These are phyloP conservation scores for Cichlasoma orientale DNA, from an alignment of 2,797 vertebrate genomes.

Conservation along the genomic window DNA sequence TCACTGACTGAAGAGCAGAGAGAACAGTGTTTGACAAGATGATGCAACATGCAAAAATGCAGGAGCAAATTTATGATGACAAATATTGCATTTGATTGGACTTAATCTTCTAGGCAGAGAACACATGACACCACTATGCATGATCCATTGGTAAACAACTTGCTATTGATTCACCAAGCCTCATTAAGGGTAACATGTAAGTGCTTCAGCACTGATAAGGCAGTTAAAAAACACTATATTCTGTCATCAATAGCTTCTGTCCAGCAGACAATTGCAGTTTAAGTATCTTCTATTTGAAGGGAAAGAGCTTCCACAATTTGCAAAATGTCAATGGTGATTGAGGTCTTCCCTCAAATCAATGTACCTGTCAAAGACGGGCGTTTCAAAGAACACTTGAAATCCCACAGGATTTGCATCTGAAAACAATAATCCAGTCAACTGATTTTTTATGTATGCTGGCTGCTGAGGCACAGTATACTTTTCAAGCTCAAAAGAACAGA, in stretches of 20 bases:
- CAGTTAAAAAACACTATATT: conserved; percentile 61
- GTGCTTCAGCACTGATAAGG: conserved; percentile 37
- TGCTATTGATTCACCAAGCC: conserved; percentile 53
- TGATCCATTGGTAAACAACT: conserved; percentile 55
- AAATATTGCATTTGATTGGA: conserved; percentile 41
- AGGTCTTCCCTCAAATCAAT: conserved; percentile 69
- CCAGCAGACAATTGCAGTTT: conserved; percentile 57
- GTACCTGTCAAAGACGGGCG: conserved; percentile 35
- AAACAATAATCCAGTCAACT: conserved; percentile 67
- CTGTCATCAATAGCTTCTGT: conserved; percentile 38
- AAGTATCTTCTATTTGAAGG: conserved; percentile 55
- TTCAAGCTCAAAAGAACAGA: conserved; percentile 56
- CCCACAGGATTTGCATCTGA: conserved; percentile 67
- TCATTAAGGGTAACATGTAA: conserved; percentile 25
- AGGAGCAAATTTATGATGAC: neutral
- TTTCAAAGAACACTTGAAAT: conserved; percentile 54
- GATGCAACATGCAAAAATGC: conserved; percentile 1
- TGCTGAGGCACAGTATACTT: conserved; percentile 33
- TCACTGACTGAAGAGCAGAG: neutral
- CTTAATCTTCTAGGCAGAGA: conserved; percentile 27
- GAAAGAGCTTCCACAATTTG: conserved; percentile 59
- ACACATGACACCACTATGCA: conserved; percentile 26
- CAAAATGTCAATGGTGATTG: conserved; percentile 66
- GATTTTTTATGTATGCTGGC: conserved; percentile 60
- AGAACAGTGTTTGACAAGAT: neutral